phyloP scores from a whole-genome alignment of 2,113 vertebrate genomes.

The Tyrannus savana region DNA sequence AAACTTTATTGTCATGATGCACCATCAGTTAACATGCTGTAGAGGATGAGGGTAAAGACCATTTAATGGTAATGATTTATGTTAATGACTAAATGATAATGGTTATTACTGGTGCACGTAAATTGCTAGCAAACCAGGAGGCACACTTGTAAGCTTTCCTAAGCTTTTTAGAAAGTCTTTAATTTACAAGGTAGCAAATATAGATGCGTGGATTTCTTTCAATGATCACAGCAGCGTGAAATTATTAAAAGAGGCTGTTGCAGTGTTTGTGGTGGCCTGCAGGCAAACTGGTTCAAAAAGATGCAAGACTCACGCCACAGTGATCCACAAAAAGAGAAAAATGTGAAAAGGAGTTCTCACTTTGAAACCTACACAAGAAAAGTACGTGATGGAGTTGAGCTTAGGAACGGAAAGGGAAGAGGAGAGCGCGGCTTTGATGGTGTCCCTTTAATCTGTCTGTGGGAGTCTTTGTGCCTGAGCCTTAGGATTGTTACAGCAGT shows the following conservation, averaged over 20 bases:
- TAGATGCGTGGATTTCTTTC: neutral
- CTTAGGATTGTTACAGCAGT: neutral
- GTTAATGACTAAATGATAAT: neutral
- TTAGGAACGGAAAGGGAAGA: neutral
- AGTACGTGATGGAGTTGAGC: neutral
- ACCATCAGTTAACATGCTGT: neutral
- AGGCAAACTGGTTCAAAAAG: neutral
- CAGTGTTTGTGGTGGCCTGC: neutral
- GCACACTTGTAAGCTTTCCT: neutral
- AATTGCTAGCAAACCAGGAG: neutral
- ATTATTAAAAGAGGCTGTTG: neutral
- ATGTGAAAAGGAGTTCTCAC: neutral
- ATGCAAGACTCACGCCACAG: accelerated
- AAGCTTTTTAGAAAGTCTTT: neutral
- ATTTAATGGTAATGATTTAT: neutral
- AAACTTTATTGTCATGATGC: neutral
- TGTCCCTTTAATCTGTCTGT: neutral
- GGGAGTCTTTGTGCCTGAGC: neutral
- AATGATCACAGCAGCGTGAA: neutral
- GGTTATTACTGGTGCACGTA: neutral
- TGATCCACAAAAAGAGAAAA: neutral
- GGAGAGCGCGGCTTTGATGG: neutral
- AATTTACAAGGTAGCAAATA: neutral
- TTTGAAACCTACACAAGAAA: neutral
- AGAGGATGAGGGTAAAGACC: neutral